Evolutionary conservation across 2,797 vertebrate species (phyloP).

Genomic region (Enoplosus armatus): DNA sequence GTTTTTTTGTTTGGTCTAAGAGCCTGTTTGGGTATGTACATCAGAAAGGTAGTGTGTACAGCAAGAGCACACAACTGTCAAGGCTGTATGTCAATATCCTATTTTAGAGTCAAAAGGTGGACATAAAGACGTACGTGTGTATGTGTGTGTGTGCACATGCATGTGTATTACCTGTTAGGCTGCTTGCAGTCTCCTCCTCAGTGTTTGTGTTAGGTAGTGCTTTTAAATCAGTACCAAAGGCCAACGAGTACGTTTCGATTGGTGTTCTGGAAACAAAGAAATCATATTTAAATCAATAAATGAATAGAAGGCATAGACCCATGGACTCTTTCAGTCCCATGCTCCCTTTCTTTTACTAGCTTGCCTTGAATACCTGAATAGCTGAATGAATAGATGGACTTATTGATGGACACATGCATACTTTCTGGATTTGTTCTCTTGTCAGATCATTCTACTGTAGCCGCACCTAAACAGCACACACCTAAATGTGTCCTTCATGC

Average conservation of each 20-base stretch:
- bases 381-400: not conserved
- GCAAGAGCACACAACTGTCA: slow-evolving; percentile 30
- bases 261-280: slow-evolving; percentile 70
- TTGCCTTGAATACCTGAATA: not conserved
- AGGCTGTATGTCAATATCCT: slow-evolving; percentile 3
- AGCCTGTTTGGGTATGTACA: slow-evolving; percentile 25
- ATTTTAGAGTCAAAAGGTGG: slow-evolving; percentile 23
- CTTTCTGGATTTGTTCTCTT: not conserved
- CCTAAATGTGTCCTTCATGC: not conserved
- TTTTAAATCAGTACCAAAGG: slow-evolving; percentile 14
- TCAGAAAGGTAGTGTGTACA: slow-evolving; percentile 21
- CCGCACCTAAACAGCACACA: not conserved
- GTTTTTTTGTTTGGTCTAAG: slow-evolving; percentile 45
- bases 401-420: not conserved
- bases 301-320: not conserved
- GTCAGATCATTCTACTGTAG: slow-evolving; percentile 2
- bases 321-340: not conserved
- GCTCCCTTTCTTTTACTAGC: not conserved
- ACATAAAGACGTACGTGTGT: not conserved
- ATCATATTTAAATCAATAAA: slow-evolving; percentile 8
- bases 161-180: slow-evolving; percentile 65
- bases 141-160: slow-evolving; percentile 3
- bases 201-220: not conserved
- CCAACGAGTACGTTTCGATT: slow-evolving; percentile 25
- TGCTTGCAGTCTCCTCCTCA: slow-evolving; percentile 40